These are phyloP conservation scores for Elmis aenea DNA, from an alignment of 2,888 invertebrate genomes.

Conservation along the genomic window DNA sequence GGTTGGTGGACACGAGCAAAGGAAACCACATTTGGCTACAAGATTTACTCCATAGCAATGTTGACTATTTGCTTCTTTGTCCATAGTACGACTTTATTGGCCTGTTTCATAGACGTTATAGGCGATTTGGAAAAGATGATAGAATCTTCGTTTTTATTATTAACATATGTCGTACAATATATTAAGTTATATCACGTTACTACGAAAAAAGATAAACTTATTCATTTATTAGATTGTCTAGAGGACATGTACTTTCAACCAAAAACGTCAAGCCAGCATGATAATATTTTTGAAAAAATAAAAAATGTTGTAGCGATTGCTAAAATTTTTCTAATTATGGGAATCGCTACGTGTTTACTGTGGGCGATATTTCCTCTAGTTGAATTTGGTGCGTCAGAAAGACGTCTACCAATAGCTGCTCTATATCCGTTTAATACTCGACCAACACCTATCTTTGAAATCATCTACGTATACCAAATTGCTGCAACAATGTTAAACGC, in stretches of 20 bases:
- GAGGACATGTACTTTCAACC: slow-evolving; percentile 26
- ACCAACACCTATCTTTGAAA: slow-evolving; percentile 44
- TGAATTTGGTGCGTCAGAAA: slow-evolving; percentile 21
- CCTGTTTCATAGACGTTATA: slow-evolving; percentile 48
- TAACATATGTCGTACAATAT: slow-evolving; percentile 29
- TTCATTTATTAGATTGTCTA: too few relatives aligned
- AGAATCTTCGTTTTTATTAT: slow-evolving; percentile 31
- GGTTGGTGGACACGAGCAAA: slow-evolving; percentile 17
- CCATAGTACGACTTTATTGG: slow-evolving; percentile 48
- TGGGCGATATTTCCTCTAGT: slow-evolving; percentile 39
- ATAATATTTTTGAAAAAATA: slow-evolving; percentile 25
- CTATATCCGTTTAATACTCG: slow-evolving; percentile 50
- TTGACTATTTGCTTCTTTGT: slow-evolving; percentile 37
- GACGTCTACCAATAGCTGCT: slow-evolving; percentile 30
- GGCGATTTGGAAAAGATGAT: slow-evolving; percentile 32
- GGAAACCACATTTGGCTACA: not conserved
- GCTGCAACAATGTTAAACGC: slow-evolving; percentile 47
- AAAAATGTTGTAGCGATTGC: too few relatives aligned
- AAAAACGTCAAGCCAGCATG: slow-evolving; percentile 25
- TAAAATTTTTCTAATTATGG: slow-evolving; percentile 20
- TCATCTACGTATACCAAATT: slow-evolving; percentile 50
- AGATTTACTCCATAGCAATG: slow-evolving; percentile 7
- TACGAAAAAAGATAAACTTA: too few relatives aligned
- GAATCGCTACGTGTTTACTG: slow-evolving; percentile 30
- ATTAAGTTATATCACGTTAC: too few relatives aligned